A percentile compares a stretch with the other conserved stretches of the same genome.
Evolutionary conservation across 2,113 vertebrate genomes (phyloP).

Genomic region (Megatriorchis doriae): DNA sequence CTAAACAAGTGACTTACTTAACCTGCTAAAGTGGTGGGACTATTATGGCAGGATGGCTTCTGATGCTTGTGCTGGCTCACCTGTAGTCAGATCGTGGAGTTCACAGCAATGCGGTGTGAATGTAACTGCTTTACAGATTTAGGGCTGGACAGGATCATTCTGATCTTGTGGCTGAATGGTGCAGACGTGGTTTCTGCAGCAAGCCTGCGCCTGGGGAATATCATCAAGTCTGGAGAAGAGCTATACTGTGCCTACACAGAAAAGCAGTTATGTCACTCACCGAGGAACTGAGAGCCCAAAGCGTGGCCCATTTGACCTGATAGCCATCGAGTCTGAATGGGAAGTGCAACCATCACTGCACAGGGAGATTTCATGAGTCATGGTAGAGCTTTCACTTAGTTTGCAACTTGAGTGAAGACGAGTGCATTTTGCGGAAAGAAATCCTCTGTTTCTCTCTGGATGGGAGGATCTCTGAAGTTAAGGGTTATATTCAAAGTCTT

Average conservation of each 20-base stretch:
- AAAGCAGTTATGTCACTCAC: not conserved
- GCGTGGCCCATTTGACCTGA: not conserved
- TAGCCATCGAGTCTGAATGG: accelerated
- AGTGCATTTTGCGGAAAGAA: not conserved
- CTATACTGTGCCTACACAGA: not conserved
- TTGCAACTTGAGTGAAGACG: not conserved
- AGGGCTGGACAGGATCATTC: not conserved
- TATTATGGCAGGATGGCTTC: not conserved
- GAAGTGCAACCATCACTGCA: not conserved
- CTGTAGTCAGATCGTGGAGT: not conserved
- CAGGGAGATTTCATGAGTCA: not conserved
- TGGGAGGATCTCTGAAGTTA: not conserved
- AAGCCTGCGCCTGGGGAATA: not conserved
- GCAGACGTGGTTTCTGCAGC: not conserved
- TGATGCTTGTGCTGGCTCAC: not conserved
- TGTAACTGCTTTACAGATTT: not conserved
- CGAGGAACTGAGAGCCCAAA: not conserved
- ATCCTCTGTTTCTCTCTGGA: not conserved
- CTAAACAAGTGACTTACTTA: not conserved
- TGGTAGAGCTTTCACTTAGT: not conserved
- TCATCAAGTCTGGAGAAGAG: not conserved
- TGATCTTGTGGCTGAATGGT: not conserved
- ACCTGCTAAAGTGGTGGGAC: not conserved
- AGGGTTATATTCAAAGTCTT: not conserved
- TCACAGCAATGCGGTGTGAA: not conserved